Percentiles rank a stretch among this genome's conserved stretches.
Conservation (phyloP, 1,140 invertebrate species). For the Hyphantria cunea region DNA sequence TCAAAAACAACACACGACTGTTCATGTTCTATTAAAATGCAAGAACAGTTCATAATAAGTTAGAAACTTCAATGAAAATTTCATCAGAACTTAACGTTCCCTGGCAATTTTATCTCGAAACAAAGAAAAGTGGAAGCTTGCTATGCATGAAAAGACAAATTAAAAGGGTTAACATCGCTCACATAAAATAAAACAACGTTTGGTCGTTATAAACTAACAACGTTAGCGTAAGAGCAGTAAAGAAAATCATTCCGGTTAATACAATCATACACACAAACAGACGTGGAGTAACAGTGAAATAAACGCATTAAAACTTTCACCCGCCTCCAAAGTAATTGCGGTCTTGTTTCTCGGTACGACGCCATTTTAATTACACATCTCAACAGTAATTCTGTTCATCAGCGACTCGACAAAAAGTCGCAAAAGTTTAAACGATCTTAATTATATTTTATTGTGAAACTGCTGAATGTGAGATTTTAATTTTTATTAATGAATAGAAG, state of each 20-base stretch:
- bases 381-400: conserved; percentile 31
- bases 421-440: conserved; percentile 27
- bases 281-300: conserved; percentile 38
- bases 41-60: too few relatives aligned
- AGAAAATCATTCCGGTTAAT: conserved; percentile 15
- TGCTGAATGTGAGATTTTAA: conserved; percentile 1
- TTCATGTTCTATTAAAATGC: too few relatives aligned
- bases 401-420: conserved; percentile 36
- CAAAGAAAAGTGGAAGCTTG: too few relatives aligned
- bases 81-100: too few relatives aligned
- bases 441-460: conserved; percentile 23
- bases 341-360: conserved; percentile 38
- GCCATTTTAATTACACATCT: conserved; percentile 44
- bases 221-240: conserved; percentile 9
- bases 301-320: conserved; percentile 52
- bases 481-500: background rate
- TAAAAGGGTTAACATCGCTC: too few relatives aligned
- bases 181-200: too few relatives aligned
- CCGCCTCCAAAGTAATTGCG: conserved; percentile 46
- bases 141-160: too few relatives aligned
- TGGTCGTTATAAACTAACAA: background rate
- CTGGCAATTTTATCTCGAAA: too few relatives aligned
- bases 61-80: too few relatives aligned
- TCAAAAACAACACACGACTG: too few relatives aligned
- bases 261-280: conserved; percentile 40